phyloP scores from a whole-genome alignment of 2,113 vertebrate species.

The Chrysemys picta region DNA sequence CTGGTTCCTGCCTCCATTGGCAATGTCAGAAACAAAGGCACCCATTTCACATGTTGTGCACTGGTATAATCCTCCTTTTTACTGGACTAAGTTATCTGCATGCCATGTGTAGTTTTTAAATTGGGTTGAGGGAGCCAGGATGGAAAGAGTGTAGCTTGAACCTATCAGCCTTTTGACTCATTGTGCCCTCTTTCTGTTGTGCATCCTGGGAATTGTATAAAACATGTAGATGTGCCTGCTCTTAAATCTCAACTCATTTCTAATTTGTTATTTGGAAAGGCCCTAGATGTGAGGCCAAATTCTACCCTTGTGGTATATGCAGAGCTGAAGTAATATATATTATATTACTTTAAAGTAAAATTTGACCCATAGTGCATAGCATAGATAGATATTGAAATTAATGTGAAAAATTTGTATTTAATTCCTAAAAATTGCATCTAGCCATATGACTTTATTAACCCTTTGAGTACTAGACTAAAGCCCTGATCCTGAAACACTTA shows the following conservation, averaged over 20 bases:
- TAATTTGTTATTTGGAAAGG: background rate
- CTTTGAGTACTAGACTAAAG: background rate
- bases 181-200: background rate
- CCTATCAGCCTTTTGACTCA: background rate
- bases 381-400: background rate
- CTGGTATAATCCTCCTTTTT: background rate
- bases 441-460: too few species aligned
- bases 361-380: background rate
- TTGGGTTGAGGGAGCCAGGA: background rate
- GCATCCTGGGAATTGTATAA: background rate
- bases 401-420: background rate
- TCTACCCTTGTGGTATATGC: background rate
- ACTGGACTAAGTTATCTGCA: background rate
- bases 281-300: background rate
- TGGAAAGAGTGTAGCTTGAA: background rate
- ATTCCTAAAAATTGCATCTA: background rate
- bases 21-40: background rate
- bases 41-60: background rate
- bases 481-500: background rate
- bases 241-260: background rate
- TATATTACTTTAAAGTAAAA: background rate
- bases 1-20: background rate
- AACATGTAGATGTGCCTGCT: background rate
- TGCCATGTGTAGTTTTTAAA: background rate
- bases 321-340: background rate